Evolutionary conservation across 2,888 invertebrate species (phyloP).

Genomic region (Mesorhabditis spiculigera): DNA sequence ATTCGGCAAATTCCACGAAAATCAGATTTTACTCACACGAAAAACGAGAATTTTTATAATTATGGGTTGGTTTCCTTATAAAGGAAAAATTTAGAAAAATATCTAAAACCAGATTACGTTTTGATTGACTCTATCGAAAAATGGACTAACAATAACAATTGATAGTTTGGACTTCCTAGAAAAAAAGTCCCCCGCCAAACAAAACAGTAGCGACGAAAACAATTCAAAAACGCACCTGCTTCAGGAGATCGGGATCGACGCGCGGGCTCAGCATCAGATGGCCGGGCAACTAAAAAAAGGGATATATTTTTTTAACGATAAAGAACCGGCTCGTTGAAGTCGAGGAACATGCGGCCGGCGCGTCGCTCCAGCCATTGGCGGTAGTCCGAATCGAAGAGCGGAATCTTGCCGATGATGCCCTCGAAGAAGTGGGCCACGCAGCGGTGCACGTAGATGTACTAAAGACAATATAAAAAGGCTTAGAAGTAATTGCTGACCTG

Average conservation of each 20-base stretch:
- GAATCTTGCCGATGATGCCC: conserved; percentile 28
- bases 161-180: too few species aligned
- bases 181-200: too few species aligned
- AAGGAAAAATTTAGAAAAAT: too few species aligned
- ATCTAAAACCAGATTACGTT: too few species aligned
- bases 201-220: too few species aligned
- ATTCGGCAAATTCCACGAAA: not conserved
- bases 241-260: conserved; percentile 53
- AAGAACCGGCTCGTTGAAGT: conserved; percentile 24
- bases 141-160: too few species aligned
- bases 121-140: too few species aligned
- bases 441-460: conserved; percentile 31
- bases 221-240: conserved; percentile 25
- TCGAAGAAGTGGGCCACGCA: conserved; percentile 47
- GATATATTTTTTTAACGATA: not conserved
- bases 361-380: conserved; percentile 50
- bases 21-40: not conserved
- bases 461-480: not conserved
- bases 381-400: conserved; percentile 46
- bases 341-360: conserved; percentile 47
- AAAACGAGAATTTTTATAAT: not conserved
- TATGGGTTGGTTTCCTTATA: too few species aligned
- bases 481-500: conserved; percentile 19
- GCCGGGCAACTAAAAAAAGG: conserved; percentile 43
- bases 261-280: conserved; percentile 68